phyloP scores from a whole-genome alignment of 2,113 vertebrate genomes.

The Myotis lucifugus region DNA sequence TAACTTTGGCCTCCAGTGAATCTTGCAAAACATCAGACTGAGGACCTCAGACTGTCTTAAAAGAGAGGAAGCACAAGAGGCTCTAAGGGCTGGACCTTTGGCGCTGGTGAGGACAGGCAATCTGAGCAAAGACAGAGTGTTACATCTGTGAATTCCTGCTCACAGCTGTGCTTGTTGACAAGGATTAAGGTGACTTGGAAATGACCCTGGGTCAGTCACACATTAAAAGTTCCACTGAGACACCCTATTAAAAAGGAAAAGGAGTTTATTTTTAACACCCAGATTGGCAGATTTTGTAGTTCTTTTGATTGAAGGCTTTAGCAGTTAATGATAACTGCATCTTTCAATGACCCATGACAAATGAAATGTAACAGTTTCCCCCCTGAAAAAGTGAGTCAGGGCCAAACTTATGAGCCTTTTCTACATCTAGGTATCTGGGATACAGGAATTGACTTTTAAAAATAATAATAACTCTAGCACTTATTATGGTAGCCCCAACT shows the following conservation, averaged over 20 bases:
- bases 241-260: background rate
- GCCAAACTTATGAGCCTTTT: background rate
- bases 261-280: constrained; percentile 22
- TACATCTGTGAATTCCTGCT: background rate
- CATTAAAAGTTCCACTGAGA: constrained; percentile 5
- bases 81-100: background rate
- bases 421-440: background rate
- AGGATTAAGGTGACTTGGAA: background rate
- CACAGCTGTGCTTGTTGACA: background rate
- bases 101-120: background rate
- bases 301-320: constrained; percentile 13
- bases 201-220: background rate
- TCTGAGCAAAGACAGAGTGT: background rate
- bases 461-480: background rate
- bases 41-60: background rate
- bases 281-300: background rate
- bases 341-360: background rate
- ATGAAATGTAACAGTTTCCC: background rate
- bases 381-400: background rate
- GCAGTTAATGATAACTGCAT: background rate
- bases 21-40: background rate
- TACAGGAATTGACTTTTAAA: background rate
- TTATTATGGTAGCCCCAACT: background rate
- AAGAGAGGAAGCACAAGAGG: background rate
- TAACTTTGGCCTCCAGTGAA: background rate